phyloP scores from a whole-genome alignment of 2,888 invertebrate genomes.

The Coremacera marginata region DNA sequence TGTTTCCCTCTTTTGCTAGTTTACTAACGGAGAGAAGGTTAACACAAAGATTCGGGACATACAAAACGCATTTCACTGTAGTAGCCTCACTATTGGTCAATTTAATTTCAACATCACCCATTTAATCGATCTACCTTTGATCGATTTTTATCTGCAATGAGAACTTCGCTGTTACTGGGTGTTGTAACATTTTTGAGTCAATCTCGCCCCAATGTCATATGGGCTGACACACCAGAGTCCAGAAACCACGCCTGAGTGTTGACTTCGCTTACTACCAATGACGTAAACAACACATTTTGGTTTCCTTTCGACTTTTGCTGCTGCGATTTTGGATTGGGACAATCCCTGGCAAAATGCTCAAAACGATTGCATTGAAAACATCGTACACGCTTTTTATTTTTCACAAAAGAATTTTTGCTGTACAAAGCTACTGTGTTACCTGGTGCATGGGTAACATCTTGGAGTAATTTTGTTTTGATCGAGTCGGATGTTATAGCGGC shows the following conservation, averaged over 20 bases:
- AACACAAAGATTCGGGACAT: too few relatives aligned
- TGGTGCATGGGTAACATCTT: neutral
- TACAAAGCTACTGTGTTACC: neutral
- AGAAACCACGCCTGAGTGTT: neutral
- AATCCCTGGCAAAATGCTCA: neutral
- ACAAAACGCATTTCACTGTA: too few relatives aligned
- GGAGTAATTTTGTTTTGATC: slow-evolving; percentile 33
- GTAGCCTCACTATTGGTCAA: too few relatives aligned
- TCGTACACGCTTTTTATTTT: neutral
- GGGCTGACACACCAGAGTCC: neutral
- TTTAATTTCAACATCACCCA: too few relatives aligned
- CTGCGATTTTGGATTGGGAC: neutral
- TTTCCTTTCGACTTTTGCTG: neutral
- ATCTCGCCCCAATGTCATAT: neutral
- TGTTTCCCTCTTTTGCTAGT: too few relatives aligned
- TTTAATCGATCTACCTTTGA: too few relatives aligned
- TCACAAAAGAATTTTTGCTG: neutral
- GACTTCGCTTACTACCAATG: neutral
- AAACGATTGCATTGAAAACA: neutral
- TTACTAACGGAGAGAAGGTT: too few relatives aligned
- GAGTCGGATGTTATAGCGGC: slow-evolving; percentile 33
- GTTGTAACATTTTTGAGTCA: too few relatives aligned
- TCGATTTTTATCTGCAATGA: too few relatives aligned
- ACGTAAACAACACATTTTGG: neutral
- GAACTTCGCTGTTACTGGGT: too few relatives aligned